A percentile compares a stretch with the other conserved stretches of the same genome.
These are phyloP conservation scores for Caenorhabditis parvicauda DNA, from an alignment of 2,888 invertebrate species.

Conservation along the genomic window DNA sequence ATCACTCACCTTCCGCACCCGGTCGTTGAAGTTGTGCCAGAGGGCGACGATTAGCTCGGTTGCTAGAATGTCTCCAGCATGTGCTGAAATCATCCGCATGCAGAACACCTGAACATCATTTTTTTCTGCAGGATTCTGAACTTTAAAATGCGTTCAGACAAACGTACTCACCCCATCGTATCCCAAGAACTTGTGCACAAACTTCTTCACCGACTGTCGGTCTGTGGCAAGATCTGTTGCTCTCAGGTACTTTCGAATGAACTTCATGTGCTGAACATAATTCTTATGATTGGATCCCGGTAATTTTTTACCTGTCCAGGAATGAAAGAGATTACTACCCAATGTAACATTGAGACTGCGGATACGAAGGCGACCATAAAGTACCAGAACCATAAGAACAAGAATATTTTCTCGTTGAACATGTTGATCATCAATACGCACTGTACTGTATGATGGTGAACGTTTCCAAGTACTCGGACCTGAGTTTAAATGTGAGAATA, in stretches of 20 bases:
- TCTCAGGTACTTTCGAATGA: slow-evolving; percentile 61
- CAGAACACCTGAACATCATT: slow-evolving; percentile 56
- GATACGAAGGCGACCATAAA: slow-evolving; percentile 63
- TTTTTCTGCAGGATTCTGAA: slow-evolving; percentile 5
- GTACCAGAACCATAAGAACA: slow-evolving; percentile 63
- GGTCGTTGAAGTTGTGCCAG: slow-evolving; percentile 63
- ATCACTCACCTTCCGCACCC: slow-evolving; percentile 56
- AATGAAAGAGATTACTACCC: slow-evolving; percentile 61
- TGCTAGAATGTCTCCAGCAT: slow-evolving; percentile 63
- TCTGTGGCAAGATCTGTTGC: slow-evolving; percentile 63
- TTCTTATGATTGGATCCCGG: neutral
- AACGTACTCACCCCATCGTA: slow-evolving; percentile 49
- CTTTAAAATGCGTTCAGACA: neutral
- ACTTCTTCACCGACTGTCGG: slow-evolving; percentile 62
- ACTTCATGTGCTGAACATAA: slow-evolving; percentile 61
- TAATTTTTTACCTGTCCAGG: slow-evolving; percentile 58
- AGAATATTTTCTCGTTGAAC: slow-evolving; percentile 59
- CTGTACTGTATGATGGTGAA: slow-evolving; percentile 63
- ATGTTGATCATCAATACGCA: slow-evolving; percentile 63
- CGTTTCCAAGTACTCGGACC: slow-evolving; percentile 65
- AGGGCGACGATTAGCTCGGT: slow-evolving; percentile 62
- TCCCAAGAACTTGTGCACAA: slow-evolving; percentile 63
- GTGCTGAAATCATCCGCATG: slow-evolving; percentile 63
- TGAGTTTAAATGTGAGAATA: slow-evolving; percentile 7
- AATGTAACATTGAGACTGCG: slow-evolving; percentile 61